phyloP scores from a whole-genome alignment of 2,888 invertebrate species.

The Periphyllus acericola region DNA sequence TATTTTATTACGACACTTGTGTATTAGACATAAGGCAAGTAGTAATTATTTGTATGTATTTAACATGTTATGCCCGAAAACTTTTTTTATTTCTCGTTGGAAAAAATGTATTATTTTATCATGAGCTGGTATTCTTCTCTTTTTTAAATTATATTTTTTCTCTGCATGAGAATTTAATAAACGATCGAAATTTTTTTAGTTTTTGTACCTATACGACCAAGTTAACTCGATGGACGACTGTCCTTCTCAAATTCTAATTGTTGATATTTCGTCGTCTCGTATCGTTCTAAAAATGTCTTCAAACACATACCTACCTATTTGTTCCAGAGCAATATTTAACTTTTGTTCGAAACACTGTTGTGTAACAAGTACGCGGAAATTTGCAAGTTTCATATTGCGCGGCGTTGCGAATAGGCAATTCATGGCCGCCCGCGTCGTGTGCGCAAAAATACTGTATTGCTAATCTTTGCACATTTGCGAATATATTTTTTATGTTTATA shows the following conservation, averaged over 20 bases:
- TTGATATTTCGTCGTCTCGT: background rate
- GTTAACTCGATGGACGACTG: background rate
- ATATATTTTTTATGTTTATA: background rate
- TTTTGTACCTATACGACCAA: background rate
- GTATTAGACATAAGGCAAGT: background rate
- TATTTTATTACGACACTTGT: background rate
- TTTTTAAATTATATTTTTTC: background rate
- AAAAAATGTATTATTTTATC: background rate
- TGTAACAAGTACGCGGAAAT: background rate
- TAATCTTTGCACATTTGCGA: background rate
- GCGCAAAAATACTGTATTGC: slow-evolving; percentile 43
- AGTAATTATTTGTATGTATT: background rate
- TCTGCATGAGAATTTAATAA: background rate
- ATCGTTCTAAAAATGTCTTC: background rate
- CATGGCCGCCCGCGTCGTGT: slow-evolving; percentile 43
- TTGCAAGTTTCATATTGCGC: slow-evolving; percentile 24
- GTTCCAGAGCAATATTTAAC: background rate
- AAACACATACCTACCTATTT: background rate
- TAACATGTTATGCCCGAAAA: background rate
- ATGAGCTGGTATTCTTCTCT: background rate
- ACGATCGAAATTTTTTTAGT: background rate
- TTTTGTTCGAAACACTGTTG: background rate
- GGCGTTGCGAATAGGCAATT: slow-evolving; percentile 60
- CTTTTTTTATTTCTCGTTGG: background rate
- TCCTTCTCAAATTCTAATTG: background rate